Evolutionary conservation across 2,888 invertebrate species (phyloP), one percentile per base, ranked within the genome.

Genomic region (Lagria hirta): DNA sequence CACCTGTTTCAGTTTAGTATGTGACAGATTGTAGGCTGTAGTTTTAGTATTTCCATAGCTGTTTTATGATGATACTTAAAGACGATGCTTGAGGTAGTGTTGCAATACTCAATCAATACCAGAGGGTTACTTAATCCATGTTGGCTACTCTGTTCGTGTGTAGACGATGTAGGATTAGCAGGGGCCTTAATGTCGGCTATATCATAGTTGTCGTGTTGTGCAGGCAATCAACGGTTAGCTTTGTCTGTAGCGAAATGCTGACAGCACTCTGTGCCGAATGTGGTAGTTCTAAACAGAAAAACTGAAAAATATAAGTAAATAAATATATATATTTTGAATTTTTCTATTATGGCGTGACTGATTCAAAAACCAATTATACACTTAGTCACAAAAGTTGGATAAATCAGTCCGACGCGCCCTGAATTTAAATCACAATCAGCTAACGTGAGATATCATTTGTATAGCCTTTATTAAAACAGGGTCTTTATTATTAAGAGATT

Each of bases 391-490:
- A 11, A n/a, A n/a, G n/a, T n/a, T n/a, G n/a, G n/a, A n/a, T n/a
- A n/a, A n/a, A 21, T 15, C 6, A 13, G 11, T 38, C 21, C 21
- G 43, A 21, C 33, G 52, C 54, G 47, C 61, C 62, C 61, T 61
- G 59, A 60, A 61, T 54, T 54, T 52, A 32, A 54, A 52, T 55
- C 52, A 61, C 66, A 69, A 69, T 66, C 65, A 68, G 63, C 62
- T 62, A 62, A 65, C 61, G 64, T 62, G 61, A 65, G 59, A 62
- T 57, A 69, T 69, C 65, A 61, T 69, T 68, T 68, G 61, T 66
- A 67, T 62, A 71, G 71, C 72, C 71, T 72, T 71, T 66, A 67
- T 65, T 61, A 58, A 72, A 70, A 72, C 71, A 71, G 71, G 72
- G 72, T 71, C 70, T 65, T 69, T 65, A 68, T 68, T 66, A 66